Evolutionary conservation across 2,888 invertebrate species (phyloP), one percentile per base, ranked within the genome.

Genomic region (Ariolimax columbianus): DNA sequence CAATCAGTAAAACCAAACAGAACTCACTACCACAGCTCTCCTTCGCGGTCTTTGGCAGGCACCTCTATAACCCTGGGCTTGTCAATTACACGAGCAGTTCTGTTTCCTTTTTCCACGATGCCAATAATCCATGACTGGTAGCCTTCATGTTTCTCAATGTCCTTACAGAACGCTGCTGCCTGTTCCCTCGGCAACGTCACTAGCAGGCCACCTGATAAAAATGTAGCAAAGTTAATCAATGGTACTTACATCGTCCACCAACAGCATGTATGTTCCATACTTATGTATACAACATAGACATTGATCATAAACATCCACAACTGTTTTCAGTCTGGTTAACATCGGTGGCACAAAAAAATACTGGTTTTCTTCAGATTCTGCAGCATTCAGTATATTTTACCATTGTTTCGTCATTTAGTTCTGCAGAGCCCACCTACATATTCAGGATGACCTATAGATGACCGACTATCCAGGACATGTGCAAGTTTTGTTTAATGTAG

Each of bases 51-150:
- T 88, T 93, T 93, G 47, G 93, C 93, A 47, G 94, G 93, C 30
- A 98, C 98, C 95, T 98, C 98, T 93, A 98, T 98, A 68, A 98
- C 97, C 94, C 98, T 96, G 14, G 98, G 98, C 92, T 98, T 98
- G 94, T 98, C 98, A 92, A 98, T 98, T 88, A 98, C 98, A 86
- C 97, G 96, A 17, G 98, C 98, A 0, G 97, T 97, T 89, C 98
- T 96, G 94, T 97, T 97, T 75, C 98, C 98, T 94, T 97, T 97
- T 94, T 98, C 98, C 38, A 98, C 98, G 93, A 98, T 97, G 63
- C 98, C 98, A 92, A 98, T 97, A 91, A 98, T 98, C 98, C 98
- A 99, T 0, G 98, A 97, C 89, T 93, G 98, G 94, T 97, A 97
- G 6, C 97, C 97, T 94, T 98, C 98, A 92, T 97, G 97, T 93